phyloP scores from a whole-genome alignment of 1,140 invertebrate species.

The Ceratina australensis region DNA sequence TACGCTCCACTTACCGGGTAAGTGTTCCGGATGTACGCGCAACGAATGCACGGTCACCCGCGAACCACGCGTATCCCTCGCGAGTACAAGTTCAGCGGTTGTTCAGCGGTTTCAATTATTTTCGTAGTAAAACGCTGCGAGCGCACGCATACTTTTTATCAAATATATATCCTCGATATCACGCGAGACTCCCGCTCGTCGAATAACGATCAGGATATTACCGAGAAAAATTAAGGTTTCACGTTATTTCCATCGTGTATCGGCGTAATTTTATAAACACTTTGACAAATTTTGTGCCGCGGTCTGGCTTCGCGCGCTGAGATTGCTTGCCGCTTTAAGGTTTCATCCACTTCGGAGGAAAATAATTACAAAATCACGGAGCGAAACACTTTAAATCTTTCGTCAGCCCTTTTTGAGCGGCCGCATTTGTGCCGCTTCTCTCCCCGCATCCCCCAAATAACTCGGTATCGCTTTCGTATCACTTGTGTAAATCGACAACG shows the following conservation, averaged over 20 bases:
- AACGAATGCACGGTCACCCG: too few relatives aligned
- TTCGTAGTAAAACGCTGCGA: too few relatives aligned
- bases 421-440: conserved; percentile 56
- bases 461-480: too few relatives aligned
- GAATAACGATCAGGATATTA: conserved; percentile 74
- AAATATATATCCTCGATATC: too few relatives aligned
- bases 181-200: too few relatives aligned
- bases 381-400: conserved; percentile 61
- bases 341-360: conserved; percentile 72
- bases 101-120: too few relatives aligned
- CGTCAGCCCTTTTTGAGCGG: conserved; percentile 30
- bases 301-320: conserved; percentile 71
- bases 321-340: conserved; percentile 75
- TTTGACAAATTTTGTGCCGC: conserved; percentile 78
- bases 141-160: too few relatives aligned
- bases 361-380: conserved; percentile 77
- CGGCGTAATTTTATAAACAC: conserved; percentile 80
- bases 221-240: conserved; percentile 66
- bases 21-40: not conserved
- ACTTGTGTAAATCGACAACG: too few relatives aligned
- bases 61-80: too few relatives aligned
- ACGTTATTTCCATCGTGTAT: conserved; percentile 72
- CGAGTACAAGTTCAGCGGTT: too few relatives aligned
- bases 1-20: not conserved
- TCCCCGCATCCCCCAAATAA: not conserved